These are phyloP conservation scores for Nasonia oneida DNA, from an alignment of 2,888 invertebrate genomes.

Conservation along the genomic window DNA sequence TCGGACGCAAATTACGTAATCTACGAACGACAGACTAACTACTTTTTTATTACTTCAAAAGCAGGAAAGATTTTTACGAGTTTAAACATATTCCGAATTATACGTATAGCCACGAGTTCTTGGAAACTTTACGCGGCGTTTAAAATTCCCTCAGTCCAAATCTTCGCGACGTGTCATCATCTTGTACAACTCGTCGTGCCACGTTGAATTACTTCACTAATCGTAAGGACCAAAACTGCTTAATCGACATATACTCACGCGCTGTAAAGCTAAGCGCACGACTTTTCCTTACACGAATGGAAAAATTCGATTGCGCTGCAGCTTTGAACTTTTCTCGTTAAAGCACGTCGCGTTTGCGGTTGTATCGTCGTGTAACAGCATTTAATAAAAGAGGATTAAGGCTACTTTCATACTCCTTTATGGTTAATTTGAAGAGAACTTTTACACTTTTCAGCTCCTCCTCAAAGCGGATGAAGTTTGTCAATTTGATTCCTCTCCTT, in stretches of 20 bases:
- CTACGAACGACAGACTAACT: background rate
- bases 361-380: conserved; percentile 11
- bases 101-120: background rate
- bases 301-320: background rate
- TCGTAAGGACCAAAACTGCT: background rate
- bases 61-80: background rate
- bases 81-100: background rate
- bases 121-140: conserved; percentile 3
- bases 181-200: background rate
- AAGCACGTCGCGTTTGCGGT: conserved; percentile 10
- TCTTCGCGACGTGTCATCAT: background rate
- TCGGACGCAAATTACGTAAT: background rate
- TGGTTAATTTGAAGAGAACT: conserved; percentile 33
- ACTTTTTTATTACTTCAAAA: conserved; percentile 5
- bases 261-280: background rate
- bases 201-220: no score
- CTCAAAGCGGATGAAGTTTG: conserved; percentile 17
- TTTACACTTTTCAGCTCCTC: conserved; percentile 24
- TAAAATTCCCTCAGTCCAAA: background rate
- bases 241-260: background rate
- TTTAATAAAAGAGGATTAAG: conserved; percentile 49
- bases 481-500: conserved; percentile 41
- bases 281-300: background rate
- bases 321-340: conserved; percentile 43
- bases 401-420: conserved; percentile 40